Evolutionary conservation across 2,888 invertebrate species (phyloP).

Genomic region (Cheilosia vulpina): DNA sequence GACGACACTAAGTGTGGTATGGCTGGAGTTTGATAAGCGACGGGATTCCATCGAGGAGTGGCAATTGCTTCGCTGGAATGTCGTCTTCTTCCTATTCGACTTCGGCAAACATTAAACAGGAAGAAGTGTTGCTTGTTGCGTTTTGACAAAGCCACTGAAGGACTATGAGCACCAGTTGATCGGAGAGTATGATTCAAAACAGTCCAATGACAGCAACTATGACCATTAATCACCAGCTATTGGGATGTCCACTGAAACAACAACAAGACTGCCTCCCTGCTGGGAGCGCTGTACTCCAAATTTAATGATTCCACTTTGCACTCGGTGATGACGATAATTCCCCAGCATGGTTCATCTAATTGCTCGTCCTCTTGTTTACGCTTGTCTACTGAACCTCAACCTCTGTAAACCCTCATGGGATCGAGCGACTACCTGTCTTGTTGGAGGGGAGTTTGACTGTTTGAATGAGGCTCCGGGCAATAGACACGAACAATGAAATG

Average conservation of each 20-base stretch:
- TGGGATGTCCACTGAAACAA: conserved; percentile 30
- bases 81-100: conserved; percentile 5
- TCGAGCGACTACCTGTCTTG: conserved; percentile 67
- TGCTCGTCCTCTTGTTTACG: conserved; percentile 50
- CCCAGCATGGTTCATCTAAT: conserved; percentile 62
- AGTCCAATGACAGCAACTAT: neutral
- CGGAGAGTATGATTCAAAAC: neutral
- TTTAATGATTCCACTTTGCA: conserved; percentile 71
- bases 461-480: conserved; percentile 4
- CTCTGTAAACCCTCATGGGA: conserved; percentile 1
- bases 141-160: neutral
- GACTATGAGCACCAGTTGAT: neutral
- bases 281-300: conserved; percentile 35
- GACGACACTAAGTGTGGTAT: conserved; percentile 27
- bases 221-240: conserved; percentile 55
- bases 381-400: conserved; percentile 38
- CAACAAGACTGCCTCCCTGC: conserved; percentile 31
- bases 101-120: conserved; percentile 13
- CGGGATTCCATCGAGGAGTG: conserved; percentile 57
- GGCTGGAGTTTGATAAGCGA: conserved; percentile 48
- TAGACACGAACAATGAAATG: conserved; percentile 35
- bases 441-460: conserved; percentile 16
- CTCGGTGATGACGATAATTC: conserved; percentile 43
- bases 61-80: conserved; percentile 48
- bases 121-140: neutral